Conservation (phyloP, 2,797 vertebrate species). For the Philypnodon macrostomus region DNA sequence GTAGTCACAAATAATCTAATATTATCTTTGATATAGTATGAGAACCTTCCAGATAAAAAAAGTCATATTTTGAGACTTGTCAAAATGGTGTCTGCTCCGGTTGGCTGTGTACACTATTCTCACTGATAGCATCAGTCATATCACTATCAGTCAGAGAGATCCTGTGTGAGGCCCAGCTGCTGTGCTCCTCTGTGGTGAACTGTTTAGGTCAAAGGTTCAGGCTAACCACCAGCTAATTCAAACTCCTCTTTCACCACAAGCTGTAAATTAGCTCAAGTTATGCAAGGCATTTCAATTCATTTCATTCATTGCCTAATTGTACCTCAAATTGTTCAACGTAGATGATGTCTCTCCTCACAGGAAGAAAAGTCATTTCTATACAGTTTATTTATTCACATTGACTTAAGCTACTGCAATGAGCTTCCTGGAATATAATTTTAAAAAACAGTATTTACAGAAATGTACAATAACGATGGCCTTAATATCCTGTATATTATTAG, state of each 20-base stretch:
- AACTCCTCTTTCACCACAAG: slow-evolving; percentile 16
- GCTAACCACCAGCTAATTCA: slow-evolving; percentile 46
- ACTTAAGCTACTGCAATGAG: too few relatives aligned
- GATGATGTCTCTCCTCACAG: background rate
- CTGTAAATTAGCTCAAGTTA: slow-evolving; percentile 27
- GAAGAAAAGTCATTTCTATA: too few relatives aligned
- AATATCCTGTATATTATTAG: too few relatives aligned
- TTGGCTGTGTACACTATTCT: too few relatives aligned
- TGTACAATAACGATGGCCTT: too few relatives aligned
- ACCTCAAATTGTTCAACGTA: background rate
- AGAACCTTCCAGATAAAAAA: too few relatives aligned
- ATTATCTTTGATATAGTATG: too few relatives aligned
- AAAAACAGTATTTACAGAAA: too few relatives aligned
- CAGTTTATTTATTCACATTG: background rate
- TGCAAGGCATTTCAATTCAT: slow-evolving; percentile 5
- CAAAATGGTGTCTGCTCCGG: too few relatives aligned
- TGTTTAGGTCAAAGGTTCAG: slow-evolving; percentile 43
- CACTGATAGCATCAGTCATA: slow-evolving; percentile 1
- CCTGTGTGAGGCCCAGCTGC: slow-evolving; percentile 22
- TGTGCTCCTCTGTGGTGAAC: slow-evolving; percentile 27
- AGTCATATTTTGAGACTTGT: background rate
- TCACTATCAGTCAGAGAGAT: slow-evolving; percentile 8
- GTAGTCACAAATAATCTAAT: too few relatives aligned
- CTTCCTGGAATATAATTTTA: too few relatives aligned
- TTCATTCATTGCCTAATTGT: background rate